Evolutionary conservation across 1,140 invertebrate genomes (phyloP), one percentile per base, ranked within the genome.

Genomic region (Batillaria attramentaria): DNA sequence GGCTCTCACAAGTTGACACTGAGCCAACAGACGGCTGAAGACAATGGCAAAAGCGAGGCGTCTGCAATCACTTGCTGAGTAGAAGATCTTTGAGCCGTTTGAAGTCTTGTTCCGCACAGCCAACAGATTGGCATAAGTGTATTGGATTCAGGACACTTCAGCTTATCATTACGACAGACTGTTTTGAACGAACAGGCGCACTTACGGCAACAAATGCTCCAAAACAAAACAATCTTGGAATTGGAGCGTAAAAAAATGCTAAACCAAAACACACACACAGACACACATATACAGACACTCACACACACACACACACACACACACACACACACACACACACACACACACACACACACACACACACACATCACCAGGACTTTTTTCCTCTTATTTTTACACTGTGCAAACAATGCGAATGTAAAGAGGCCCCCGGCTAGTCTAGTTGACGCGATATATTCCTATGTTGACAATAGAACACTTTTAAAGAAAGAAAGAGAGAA

Each of bases 321-420:
- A 60, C 57, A n/a, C 57, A n/a, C 57, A 60, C 57, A 60, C 57
- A 60, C 57, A 60, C 8, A 60, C 57, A 60, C 57, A 60, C 8
- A 60, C 57, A 60, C 57, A 5, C 57, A 60, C 57, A 24, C 57
- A 60, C 57, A 60, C 24, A 8, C 57, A 24, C 24, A 13, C 57
- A 24, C 57, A 60, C 57, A 24, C 57, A 60, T n/a, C n/a, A n/a
- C n/a, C n/a, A n/a, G n/a, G n/a, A n/a, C n/a, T n/a, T n/a, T n/a
- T n/a, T n/a, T n/a, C n/a, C n/a, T n/a, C n/a, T n/a, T n/a, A n/a
- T n/a, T n/a, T n/a, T n/a, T n/a, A n/a, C n/a, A n/a, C n/a, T n/a
- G n/a, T n/a, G n/a, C n/a, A n/a, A n/a, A n/a, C n/a, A n/a, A n/a
- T n/a, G n/a, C n/a, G n/a, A n/a, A n/a, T n/a, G n/a, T n/a, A n/a